Percentiles rank a stretch among this genome's conserved stretches.
These are phyloP conservation scores for Epinephelus fuscoguttatus DNA, from an alignment of 2,113 vertebrate genomes.

Conservation along the genomic window DNA sequence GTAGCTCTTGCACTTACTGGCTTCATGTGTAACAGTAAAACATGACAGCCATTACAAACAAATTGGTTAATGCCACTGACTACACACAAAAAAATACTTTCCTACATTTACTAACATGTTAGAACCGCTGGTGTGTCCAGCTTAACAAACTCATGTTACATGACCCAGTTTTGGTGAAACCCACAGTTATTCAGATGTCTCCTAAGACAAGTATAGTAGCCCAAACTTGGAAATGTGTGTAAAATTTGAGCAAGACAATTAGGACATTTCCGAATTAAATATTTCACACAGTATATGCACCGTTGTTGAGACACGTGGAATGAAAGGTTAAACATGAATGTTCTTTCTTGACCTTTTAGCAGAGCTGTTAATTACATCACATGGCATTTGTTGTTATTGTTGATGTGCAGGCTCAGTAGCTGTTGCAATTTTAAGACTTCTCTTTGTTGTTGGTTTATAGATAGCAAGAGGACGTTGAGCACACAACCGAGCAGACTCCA, in stretches of 20 bases:
- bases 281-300: neutral
- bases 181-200: neutral
- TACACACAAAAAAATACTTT: neutral
- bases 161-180: neutral
- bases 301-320: neutral
- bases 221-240: neutral
- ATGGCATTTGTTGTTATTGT: too few species aligned
- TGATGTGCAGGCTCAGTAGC: neutral
- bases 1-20: slow-evolving; percentile 14
- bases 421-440: too few species aligned
- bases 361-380: neutral
- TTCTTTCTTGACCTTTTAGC: neutral
- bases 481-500: neutral
- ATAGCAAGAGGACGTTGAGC: neutral
- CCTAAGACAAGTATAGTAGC: neutral
- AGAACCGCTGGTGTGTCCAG: neutral
- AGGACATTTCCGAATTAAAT: neutral
- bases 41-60: slow-evolving; percentile 10
- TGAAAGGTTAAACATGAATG: too few species aligned
- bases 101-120: neutral
- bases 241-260: neutral
- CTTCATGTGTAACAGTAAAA: slow-evolving; percentile 34
- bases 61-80: slow-evolving; percentile 19
- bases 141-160: neutral
- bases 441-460: neutral